Evolutionary conservation across 1,140 invertebrate species (phyloP).

Genomic region (Mycetomoellerius zeteki): DNA sequence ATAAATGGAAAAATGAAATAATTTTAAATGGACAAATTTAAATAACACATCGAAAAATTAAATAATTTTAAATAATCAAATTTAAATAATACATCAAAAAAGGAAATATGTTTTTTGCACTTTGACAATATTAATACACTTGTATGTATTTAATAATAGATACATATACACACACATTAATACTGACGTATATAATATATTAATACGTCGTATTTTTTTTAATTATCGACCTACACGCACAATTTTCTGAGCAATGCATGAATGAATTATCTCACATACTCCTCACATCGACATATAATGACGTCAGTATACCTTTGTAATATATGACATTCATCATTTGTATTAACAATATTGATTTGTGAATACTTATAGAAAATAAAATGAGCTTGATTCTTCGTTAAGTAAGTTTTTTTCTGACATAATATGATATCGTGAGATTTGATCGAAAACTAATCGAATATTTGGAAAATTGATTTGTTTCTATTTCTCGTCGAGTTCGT

Average conservation of each 20-base stretch:
- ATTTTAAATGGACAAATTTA: neutral
- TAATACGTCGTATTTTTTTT: neutral
- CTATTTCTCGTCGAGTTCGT: neutral
- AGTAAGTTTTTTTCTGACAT: neutral
- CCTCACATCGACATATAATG: neutral
- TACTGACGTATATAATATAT: neutral
- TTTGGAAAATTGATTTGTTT: neutral
- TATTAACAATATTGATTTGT: constrained; percentile 8
- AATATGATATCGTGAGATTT: neutral
- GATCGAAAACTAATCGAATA: neutral
- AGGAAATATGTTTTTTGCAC: neutral
- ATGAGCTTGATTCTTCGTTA: neutral
- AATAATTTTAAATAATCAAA: too few species aligned
- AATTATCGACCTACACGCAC: neutral
- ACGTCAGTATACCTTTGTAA: constrained; percentile 16
- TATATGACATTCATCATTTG: constrained; percentile 2
- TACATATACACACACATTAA: neutral
- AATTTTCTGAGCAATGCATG: constrained; percentile 9
- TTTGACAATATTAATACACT: neutral
- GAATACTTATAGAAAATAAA: constrained; percentile 20
- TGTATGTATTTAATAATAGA: neutral
- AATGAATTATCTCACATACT: neutral
- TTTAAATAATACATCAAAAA: neutral
- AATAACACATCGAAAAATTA: neutral
- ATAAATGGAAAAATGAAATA: neutral